These are phyloP conservation scores for Sceliomorpha sp. DNA, from an alignment of 2,888 invertebrate species.

Conservation along the genomic window DNA sequence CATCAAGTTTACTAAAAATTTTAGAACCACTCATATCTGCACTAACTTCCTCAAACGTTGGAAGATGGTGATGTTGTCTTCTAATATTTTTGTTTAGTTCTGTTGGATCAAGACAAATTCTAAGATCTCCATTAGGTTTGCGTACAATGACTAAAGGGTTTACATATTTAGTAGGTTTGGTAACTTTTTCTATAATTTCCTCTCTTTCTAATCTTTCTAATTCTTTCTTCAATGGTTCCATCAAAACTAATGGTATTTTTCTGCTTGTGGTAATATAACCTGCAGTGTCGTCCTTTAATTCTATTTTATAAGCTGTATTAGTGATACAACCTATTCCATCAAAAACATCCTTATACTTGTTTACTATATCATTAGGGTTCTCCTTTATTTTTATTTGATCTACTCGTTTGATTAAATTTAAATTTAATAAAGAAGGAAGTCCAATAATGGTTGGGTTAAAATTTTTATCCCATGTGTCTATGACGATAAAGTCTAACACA, in stretches of 20 bases:
- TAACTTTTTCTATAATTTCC: conserved; percentile 49
- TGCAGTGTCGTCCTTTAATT: conserved; percentile 45
- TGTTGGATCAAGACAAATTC: conserved; percentile 65
- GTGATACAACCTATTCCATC: conserved; percentile 50
- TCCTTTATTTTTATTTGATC: conserved; percentile 8
- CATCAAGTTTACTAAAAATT: conserved; percentile 61
- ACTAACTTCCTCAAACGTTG: conserved; percentile 62
- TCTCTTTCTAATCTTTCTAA: conserved; percentile 21
- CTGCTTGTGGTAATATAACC: conserved; percentile 22
- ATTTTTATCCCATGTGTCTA: not conserved
- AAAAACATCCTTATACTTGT: conserved; percentile 40
- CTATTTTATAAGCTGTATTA: conserved; percentile 57
- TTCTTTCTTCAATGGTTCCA: conserved; percentile 26
- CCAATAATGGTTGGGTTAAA: conserved; percentile 19
- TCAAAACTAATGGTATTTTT: conserved; percentile 36
- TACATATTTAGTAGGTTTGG: conserved; percentile 58
- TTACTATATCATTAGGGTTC: conserved; percentile 3
- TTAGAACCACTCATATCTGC: conserved; percentile 57
- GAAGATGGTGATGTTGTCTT: conserved; percentile 59
- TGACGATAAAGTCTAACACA: conserved; percentile 14
- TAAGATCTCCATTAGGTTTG: conserved; percentile 46
- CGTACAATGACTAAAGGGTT: conserved; percentile 43
- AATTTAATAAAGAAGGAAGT: conserved; percentile 14
- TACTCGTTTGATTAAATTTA: conserved; percentile 32
- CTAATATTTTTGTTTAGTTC: conserved; percentile 61